Conservation (phyloP, 2,888 invertebrate species). For the Thera britannica region DNA sequence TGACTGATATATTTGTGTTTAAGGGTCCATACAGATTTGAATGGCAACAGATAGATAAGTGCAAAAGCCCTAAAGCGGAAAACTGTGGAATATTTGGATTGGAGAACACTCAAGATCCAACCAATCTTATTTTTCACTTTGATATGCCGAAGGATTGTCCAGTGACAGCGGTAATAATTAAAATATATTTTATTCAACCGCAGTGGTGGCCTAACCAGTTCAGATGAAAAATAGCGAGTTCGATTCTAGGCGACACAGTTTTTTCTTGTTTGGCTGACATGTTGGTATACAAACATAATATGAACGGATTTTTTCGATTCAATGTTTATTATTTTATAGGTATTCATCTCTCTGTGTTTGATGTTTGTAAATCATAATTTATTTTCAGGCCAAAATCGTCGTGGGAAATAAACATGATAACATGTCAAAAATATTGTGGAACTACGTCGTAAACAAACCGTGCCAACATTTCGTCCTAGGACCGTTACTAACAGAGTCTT, state of each 20-base stretch:
- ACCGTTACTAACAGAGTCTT: conserved; percentile 60
- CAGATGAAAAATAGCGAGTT: too few species aligned
- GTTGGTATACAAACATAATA: too few species aligned
- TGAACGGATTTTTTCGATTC: too few species aligned
- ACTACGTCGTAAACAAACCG: conserved; percentile 66
- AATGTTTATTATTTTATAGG: neutral
- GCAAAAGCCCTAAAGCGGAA: conserved; percentile 69
- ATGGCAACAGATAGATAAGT: conserved; percentile 60
- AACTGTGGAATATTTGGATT: conserved; percentile 63
- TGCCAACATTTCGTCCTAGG: conserved; percentile 77
- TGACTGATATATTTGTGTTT: neutral
- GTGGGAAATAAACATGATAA: conserved; percentile 57
- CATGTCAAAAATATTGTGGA: conserved; percentile 63
- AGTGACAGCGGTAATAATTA: conserved; percentile 57
- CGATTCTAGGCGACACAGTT: too few species aligned
- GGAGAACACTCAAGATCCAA: conserved; percentile 60
- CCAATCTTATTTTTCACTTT: conserved; percentile 60
- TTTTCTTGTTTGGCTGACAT: too few species aligned
- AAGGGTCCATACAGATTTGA: conserved; percentile 67
- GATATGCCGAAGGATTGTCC: conserved; percentile 66
- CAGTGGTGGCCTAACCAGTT: too few species aligned
- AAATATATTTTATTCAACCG: too few species aligned
- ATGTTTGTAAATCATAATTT: conserved; percentile 25
- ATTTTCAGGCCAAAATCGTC: conserved; percentile 63
- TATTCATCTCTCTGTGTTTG: too few species aligned